These are phyloP conservation scores for Progne subis DNA, from an alignment of 2,113 vertebrate species.

Conservation along the genomic window DNA sequence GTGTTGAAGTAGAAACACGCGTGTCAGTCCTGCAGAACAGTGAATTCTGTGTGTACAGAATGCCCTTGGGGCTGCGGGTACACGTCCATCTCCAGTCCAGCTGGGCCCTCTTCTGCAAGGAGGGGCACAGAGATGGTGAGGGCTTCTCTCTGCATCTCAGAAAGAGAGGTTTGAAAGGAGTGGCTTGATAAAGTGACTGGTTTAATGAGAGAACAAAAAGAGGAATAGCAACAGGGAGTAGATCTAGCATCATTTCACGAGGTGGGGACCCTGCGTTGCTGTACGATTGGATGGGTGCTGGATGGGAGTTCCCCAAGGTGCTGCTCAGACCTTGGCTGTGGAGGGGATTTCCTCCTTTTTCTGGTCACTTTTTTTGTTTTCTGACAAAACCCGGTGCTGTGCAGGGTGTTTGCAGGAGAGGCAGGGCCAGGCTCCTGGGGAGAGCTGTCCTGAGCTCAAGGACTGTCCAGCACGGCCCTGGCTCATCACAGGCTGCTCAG, in stretches of 20 bases:
- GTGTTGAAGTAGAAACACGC: conserved; percentile 1
- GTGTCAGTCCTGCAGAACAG: not conserved
- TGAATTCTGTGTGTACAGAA: not conserved
- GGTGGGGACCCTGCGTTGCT: fast-evolving
- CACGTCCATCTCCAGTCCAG: fast-evolving
- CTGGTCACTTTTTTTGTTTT: not conserved
- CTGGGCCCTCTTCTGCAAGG: not conserved
- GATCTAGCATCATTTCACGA: fast-evolving
- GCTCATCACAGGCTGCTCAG: not conserved
- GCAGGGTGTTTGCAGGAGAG: not conserved
- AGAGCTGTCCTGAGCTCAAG: too few relatives aligned
- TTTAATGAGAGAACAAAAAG: not conserved
- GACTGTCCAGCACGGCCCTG: not conserved
- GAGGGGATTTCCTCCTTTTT: not conserved
- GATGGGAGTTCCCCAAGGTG: too few relatives aligned
- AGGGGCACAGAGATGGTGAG: too few relatives aligned
- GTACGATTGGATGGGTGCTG: too few relatives aligned
- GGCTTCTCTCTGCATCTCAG: not conserved
- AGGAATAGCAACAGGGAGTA: not conserved
- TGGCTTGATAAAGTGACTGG: not conserved
- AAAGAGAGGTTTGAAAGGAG: not conserved
- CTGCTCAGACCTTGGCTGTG: not conserved
- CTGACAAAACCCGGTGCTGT: fast-evolving
- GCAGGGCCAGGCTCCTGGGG: not conserved
- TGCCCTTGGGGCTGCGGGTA: not conserved